Percentiles rank a stretch among this genome's conserved stretches.
phyloP scores from a whole-genome alignment of 2,888 invertebrate genomes.

The Drosophila koepferae region DNA sequence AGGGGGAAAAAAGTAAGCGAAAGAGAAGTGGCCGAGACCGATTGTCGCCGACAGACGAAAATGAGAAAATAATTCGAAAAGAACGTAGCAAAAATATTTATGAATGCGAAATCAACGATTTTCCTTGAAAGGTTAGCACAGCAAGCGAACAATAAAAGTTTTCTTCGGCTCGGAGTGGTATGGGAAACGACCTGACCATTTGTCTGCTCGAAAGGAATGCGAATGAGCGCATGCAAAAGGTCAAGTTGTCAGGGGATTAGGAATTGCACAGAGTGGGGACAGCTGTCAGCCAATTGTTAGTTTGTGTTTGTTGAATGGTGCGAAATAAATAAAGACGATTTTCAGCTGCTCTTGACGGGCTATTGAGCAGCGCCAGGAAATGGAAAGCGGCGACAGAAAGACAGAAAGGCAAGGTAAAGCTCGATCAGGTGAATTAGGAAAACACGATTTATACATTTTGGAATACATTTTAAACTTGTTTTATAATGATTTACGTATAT shows the following conservation, averaged over 20 bases:
- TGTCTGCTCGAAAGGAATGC: constrained; percentile 35
- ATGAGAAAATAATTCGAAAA: constrained; percentile 23
- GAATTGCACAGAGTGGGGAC: neutral
- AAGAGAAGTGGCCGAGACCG: constrained; percentile 5
- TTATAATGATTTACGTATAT: constrained; percentile 52
- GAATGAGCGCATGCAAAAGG: constrained; percentile 50
- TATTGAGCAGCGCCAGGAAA: constrained; percentile 36
- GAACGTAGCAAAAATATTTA: constrained; percentile 52
- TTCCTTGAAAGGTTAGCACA: constrained; percentile 39
- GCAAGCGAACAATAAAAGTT: constrained; percentile 52
- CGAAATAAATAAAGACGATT: constrained; percentile 44
- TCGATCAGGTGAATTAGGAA: constrained; percentile 49
- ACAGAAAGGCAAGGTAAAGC: constrained; percentile 16
- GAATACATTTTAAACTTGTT: constrained; percentile 7
- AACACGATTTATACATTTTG: constrained; percentile 62
- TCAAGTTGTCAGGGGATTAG: constrained; percentile 37
- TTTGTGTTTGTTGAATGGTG: constrained; percentile 43
- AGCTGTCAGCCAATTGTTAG: constrained; percentile 36
- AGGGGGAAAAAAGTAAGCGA: no score
- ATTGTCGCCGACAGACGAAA: constrained; percentile 18
- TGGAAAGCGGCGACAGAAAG: constrained; percentile 7
- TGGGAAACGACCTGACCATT: constrained; percentile 39
- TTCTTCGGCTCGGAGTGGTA: constrained; percentile 48
- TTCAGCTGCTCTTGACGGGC: constrained; percentile 34
- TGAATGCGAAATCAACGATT: constrained; percentile 56